phyloP scores from a whole-genome alignment of 1,140 invertebrate species.

The Choristoneura fumiferana region DNA sequence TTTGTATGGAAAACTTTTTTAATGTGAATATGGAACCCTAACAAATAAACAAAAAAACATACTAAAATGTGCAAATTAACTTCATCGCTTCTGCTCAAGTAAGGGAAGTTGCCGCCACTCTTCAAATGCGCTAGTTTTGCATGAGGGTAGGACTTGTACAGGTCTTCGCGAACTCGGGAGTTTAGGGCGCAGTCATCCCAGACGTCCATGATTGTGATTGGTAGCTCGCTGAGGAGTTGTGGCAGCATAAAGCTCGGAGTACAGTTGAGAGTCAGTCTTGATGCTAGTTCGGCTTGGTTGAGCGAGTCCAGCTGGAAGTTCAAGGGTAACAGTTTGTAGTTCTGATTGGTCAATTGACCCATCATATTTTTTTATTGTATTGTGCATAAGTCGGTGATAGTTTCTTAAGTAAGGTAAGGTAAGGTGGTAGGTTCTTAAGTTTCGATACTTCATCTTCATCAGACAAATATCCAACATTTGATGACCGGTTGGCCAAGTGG shows the following conservation, averaged over 20 bases:
- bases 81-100: constrained; percentile 92
- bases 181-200: constrained; percentile 94
- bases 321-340: too few relatives aligned
- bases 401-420: too few relatives aligned
- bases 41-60: too few relatives aligned
- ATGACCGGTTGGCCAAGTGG: too few relatives aligned
- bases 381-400: too few relatives aligned
- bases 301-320: constrained; percentile 87
- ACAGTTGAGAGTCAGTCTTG: constrained; percentile 93
- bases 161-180: constrained; percentile 86
- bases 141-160: constrained; percentile 93
- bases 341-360: too few relatives aligned
- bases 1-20: too few relatives aligned
- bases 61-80: constrained; percentile 95
- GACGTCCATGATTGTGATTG: constrained; percentile 92
- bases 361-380: too few relatives aligned
- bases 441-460: too few relatives aligned
- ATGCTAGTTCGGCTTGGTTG: constrained; percentile 90
- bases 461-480: too few relatives aligned
- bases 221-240: constrained; percentile 83
- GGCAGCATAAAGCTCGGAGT: constrained; percentile 89
- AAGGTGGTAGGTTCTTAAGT: too few relatives aligned
- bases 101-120: constrained; percentile 94
- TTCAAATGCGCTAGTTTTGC: constrained; percentile 94
- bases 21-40: too few relatives aligned